Base-by-base conservation (phyloP, 1,140 invertebrate species). In the Lamellibrachia luymesi region DNA sequence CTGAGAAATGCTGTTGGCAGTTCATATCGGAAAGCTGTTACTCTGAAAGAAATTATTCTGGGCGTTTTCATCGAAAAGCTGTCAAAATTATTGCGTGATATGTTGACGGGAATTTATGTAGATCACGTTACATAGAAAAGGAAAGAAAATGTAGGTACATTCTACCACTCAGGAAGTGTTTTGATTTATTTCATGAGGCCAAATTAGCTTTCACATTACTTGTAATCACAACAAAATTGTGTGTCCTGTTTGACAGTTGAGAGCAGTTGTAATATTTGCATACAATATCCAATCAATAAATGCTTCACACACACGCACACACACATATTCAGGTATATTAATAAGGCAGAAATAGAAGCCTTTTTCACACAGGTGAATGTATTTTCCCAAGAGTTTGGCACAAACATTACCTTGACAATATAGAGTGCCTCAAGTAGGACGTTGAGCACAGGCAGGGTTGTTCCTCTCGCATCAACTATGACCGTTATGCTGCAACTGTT, bases 371-470 rank as follows among this genome's bases (percentile, higher is more conserved):
- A 17, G 8, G 25, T 22, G 17, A 80, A 80, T 80, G 64, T 56
- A 17, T 80, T 80, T 80, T 80, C 13, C 38, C 64, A 80, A 80
- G 64, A 80, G 64, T 80, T 80, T 51, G 50, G n/a, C 6, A 80
- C 64, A 80, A 80, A 80, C 13, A 80, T 89, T 94, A 96, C 96
- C 94, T 95, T 94, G 92, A 96, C 95, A 13, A 95, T 89, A 90
- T 95, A 95, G 51, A 96, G 94, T 13, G 95, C 94, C 93, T 96
- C 95, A 50, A 95, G 93, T 49, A 95, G 92, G 6, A 94, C 94
- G 93, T 95, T 95, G 51, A 95, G 93, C 92, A 94, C 94, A 92
- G 95, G 94, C 51, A 94, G 92, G 22, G 95, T 95, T 91, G 94
- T 94, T 50, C 94, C 95, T 50, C 95, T 93, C 38, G 95, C 94